phyloP scores from a whole-genome alignment of 2,888 invertebrate genomes.

The Saturnia japonica region DNA sequence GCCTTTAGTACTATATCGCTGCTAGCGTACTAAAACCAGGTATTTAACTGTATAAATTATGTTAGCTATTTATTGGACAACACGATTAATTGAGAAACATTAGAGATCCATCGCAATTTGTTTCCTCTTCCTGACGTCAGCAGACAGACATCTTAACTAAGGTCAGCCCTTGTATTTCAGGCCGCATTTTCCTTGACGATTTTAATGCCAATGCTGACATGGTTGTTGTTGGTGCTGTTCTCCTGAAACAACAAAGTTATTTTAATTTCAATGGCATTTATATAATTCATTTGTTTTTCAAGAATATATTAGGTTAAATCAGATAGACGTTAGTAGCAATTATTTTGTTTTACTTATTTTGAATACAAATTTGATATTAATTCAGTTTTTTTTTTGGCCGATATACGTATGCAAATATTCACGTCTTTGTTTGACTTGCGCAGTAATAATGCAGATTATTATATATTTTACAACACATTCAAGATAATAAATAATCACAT shows the following conservation, averaged over 20 bases:
- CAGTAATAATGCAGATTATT: neutral
- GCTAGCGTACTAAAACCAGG: neutral
- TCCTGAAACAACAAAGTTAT: neutral
- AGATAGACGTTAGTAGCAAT: neutral
- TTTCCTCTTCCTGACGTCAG: slow-evolving; percentile 2
- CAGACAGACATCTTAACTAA: neutral
- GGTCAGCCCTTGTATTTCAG: slow-evolving; percentile 2
- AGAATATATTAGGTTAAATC: neutral
- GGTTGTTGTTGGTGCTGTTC: neutral
- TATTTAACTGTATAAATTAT: neutral
- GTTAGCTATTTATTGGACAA: neutral
- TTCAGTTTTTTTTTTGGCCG: neutral
- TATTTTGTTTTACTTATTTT: neutral
- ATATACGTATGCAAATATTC: too few species aligned
- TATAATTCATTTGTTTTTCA: too few species aligned
- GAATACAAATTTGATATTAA: neutral
- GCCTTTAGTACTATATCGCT: neutral
- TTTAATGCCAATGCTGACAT: neutral
- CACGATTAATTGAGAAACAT: neutral
- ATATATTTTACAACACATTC: neutral
- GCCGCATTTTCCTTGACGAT: neutral
- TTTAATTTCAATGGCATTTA: too few species aligned
- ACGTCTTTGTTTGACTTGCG: neutral
- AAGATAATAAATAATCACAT: neutral
- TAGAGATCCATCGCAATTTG: too few species aligned